Percentiles rank a stretch among this genome's conserved stretches.
These are phyloP conservation scores for Sarcophaga rosellei DNA, from an alignment of 2,888 invertebrate species.

Conservation along the genomic window DNA sequence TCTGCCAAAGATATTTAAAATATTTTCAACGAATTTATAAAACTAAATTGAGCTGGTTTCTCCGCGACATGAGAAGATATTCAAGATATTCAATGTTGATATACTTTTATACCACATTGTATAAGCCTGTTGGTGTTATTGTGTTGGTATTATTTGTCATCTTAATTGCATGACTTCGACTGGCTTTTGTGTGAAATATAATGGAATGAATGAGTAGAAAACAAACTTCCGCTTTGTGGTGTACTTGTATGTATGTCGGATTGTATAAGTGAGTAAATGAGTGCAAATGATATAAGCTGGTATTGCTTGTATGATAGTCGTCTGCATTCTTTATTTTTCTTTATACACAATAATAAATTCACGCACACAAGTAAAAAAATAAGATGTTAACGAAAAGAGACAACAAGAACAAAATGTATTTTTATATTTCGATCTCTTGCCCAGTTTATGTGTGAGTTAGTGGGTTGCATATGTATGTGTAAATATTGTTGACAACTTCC, in stretches of 20 bases:
- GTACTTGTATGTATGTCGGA: neutral
- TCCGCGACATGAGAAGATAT: no score
- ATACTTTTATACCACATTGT: neutral
- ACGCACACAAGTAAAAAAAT: neutral
- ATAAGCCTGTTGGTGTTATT: neutral
- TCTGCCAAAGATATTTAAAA: no score
- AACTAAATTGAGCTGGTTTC: no score
- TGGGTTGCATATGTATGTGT: neutral
- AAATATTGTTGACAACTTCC: conserved; percentile 44
- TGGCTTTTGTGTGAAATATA: conserved; percentile 21
- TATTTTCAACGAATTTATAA: no score
- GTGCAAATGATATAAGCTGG: neutral
- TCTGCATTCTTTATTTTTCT: conserved; percentile 1
- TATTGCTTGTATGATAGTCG: neutral
- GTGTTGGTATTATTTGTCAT: conserved; percentile 13
- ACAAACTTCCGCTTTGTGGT: neutral
- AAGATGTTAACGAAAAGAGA: conserved; percentile 17
- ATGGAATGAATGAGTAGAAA: neutral
- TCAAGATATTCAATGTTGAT: no score
- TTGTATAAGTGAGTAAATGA: neutral
- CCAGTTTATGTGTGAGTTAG: conserved; percentile 5
- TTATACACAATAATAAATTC: neutral
- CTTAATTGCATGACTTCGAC: conserved; percentile 33
- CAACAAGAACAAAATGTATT: neutral
- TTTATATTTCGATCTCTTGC: neutral